Base-by-base conservation (phyloP, 2,113 vertebrate genomes). In the Heterochromis multidens region DNA sequence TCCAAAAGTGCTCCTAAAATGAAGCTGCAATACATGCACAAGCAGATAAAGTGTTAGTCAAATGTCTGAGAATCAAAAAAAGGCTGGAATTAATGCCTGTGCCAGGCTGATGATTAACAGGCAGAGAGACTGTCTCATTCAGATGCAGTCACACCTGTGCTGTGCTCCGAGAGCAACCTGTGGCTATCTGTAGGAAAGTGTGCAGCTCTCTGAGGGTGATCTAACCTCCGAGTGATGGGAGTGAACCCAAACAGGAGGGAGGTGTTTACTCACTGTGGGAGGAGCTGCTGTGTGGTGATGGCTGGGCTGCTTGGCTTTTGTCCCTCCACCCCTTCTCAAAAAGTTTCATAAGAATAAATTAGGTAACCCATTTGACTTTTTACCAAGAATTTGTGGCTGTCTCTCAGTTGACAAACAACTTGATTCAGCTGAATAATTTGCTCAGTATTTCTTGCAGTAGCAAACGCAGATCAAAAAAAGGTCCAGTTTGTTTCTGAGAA, bases 161-260 rank as follows among this genome's bases (percentile, higher is more conserved):
- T 31, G 84, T 67, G 52, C 58, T 72, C 56, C 54, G 58, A 79
- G 16, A 81, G 52, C 31, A 37, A 84, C 83, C 81, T 83, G 58
- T 37, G 23, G 21, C 62, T 81, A 3, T 80, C 59, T 70, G 80
- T n/a, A 46, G 61, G 54, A 70, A 25, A 77, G 19, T 63, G 49
- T 80, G 84, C 5, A 33, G 79, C 80, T 54, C 7, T 70, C 16
- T 62, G 78, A 60, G 63, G 29, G 27, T 29, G 46, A 81, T 54
- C 31, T 81, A 77, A 85, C 77, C 62, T 83, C 49, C 3, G 43
- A 19, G 60, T 77, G 54, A 81, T 78, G 83, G 84, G 88, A 88
- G 87, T 81, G 59, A 70, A 85, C 79, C 29, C 52, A 77, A 84
- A 62, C 62, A 74, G 31, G 77, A 86, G 79, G 90, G 88, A 86